These are phyloP conservation scores for Notothenia rossii DNA, from an alignment of 2,113 vertebrate genomes.

Conservation along the genomic window DNA sequence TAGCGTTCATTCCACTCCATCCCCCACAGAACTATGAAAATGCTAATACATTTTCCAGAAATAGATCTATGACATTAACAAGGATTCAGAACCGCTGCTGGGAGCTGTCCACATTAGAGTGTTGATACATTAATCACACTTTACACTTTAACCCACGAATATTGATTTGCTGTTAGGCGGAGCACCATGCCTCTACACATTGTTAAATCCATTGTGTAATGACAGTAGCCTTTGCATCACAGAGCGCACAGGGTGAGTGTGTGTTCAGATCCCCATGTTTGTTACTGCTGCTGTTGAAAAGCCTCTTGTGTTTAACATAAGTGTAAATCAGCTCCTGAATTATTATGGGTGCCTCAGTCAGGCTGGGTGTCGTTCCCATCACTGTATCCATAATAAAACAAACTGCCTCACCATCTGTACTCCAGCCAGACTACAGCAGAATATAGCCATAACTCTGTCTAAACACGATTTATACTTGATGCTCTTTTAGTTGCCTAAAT, in stretches of 20 bases:
- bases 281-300: constrained; percentile 16
- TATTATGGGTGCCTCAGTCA: constrained; percentile 7
- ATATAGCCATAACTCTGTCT: not conserved
- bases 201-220: constrained; percentile 27
- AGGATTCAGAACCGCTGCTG: constrained; percentile 53
- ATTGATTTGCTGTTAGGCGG: constrained; percentile 65
- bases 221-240: constrained; percentile 34
- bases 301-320: constrained; percentile 34
- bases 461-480: not conserved
- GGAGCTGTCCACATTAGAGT: constrained; percentile 54
- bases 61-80: constrained; percentile 72
- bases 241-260: not conserved
- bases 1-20: constrained; percentile 39
- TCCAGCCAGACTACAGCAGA: constrained; percentile 14
- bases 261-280: constrained; percentile 26
- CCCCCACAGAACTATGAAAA: constrained; percentile 63
- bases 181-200: constrained; percentile 17
- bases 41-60: constrained; percentile 70
- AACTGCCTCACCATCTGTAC: constrained; percentile 25
- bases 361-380: constrained; percentile 27
- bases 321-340: constrained; percentile 40
- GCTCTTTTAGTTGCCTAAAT: constrained; percentile 1
- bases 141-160: constrained; percentile 65
- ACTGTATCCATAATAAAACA: constrained; percentile 38
- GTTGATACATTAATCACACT: constrained; percentile 71